phyloP scores from a whole-genome alignment of 2,888 invertebrate species.

The Vannuccia rotundouncinata region DNA sequence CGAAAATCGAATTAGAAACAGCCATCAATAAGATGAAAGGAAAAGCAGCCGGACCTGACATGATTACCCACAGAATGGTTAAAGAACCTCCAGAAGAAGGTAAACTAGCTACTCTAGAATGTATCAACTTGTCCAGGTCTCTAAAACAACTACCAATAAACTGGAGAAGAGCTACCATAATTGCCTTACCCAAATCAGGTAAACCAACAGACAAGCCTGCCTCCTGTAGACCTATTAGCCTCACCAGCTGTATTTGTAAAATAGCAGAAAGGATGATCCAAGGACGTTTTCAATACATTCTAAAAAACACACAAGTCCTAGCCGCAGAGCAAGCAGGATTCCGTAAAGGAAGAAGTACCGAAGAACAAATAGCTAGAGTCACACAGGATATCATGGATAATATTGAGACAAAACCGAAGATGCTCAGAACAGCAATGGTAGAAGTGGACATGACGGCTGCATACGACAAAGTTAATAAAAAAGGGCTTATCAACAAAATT shows the following conservation, averaged over 20 bases:
- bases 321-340: slow-evolving; percentile 16
- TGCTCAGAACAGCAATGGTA: neutral
- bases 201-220: slow-evolving; percentile 15
- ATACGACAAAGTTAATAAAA: neutral
- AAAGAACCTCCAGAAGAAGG: neutral
- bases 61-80: neutral
- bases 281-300: neutral
- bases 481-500: slow-evolving; percentile 10
- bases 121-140: slow-evolving; percentile 1
- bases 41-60: slow-evolving; percentile 24
- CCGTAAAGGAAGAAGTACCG: neutral
- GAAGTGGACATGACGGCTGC: slow-evolving; percentile 1
- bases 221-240: slow-evolving; percentile 2
- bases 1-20: neutral
- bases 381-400: slow-evolving; percentile 6
- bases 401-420: neutral
- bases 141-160: neutral
- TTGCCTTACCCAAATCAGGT: neutral
- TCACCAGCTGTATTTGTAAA: slow-evolving; percentile 29
- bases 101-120: neutral
- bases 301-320: slow-evolving; percentile 4
- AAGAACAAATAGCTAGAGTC: slow-evolving; percentile 27
- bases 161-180: slow-evolving; percentile 1
- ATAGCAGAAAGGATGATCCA: slow-evolving; percentile 22
- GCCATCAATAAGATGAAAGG: neutral